phyloP scores from a whole-genome alignment of 2,113 vertebrate species.

The Leucosticte australis region DNA sequence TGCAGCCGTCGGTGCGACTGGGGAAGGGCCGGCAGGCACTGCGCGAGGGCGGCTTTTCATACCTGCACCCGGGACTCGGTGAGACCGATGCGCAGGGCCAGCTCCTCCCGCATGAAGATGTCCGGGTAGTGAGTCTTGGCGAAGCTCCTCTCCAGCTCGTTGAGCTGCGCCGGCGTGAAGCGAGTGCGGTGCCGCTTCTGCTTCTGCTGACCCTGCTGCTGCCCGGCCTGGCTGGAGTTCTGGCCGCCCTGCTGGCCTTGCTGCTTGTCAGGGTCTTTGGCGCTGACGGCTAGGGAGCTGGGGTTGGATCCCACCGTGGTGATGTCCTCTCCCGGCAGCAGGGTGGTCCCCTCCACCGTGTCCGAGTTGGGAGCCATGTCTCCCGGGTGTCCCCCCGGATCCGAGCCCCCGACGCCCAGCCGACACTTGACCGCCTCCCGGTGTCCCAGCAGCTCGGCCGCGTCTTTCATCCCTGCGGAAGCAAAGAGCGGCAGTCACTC shows the following conservation, averaged over 20 bases:
- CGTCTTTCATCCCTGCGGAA: constrained; percentile 96
- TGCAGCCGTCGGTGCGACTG: not conserved
- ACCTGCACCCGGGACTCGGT: constrained; percentile 97
- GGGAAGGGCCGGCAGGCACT: not conserved
- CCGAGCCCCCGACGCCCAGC: constrained; percentile 86
- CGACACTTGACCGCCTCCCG: constrained; percentile 93
- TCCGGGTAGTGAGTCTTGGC: constrained; percentile 96
- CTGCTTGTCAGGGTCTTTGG: constrained; percentile 94
- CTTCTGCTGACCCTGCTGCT: constrained; percentile 88
- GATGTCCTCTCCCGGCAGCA: constrained; percentile 94
- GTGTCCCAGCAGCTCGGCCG: constrained; percentile 93
- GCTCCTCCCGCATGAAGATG: constrained; percentile 95
- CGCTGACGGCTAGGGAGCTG: constrained; percentile 84
- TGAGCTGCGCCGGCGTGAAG: constrained; percentile 95
- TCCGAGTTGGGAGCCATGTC: constrained; percentile 90
- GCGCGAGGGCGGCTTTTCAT: not conserved
- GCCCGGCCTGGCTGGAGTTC: constrained; percentile 78
- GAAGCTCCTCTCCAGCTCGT: constrained; percentile 95
- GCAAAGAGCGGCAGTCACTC: constrained; percentile 58
- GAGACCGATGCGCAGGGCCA: constrained; percentile 91
- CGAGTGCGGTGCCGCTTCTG: constrained; percentile 95
- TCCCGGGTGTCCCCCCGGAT: constrained; percentile 89
- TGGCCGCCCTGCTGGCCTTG: constrained; percentile 77
- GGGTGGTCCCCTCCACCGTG: constrained; percentile 88
- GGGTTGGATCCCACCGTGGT: constrained; percentile 89